Evolutionary conservation across 1,140 invertebrate genomes (phyloP).

Genomic region (Spodoptera litura): DNA sequence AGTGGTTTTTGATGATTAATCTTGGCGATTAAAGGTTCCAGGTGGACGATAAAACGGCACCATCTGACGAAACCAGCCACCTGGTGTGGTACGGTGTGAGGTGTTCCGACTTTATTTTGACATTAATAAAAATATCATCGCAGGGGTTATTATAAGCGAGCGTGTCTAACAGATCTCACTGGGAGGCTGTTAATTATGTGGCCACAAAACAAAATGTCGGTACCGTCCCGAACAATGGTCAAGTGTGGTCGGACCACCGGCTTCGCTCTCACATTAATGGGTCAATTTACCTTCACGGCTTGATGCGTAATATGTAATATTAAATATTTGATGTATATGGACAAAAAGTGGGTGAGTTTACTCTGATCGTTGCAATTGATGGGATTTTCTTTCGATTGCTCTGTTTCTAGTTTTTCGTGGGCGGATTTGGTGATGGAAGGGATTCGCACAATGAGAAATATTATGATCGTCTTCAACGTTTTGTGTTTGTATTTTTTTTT

Average conservation of each 20-base stretch:
- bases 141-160: constrained; percentile 82
- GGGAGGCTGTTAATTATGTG: constrained; percentile 84
- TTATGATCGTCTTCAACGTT: not conserved
- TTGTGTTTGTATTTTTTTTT: not conserved
- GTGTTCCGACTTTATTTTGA: constrained; percentile 79
- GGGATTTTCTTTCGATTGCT: constrained; percentile 16
- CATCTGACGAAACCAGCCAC: not conserved
- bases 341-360: constrained; percentile 31
- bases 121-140: constrained; percentile 86
- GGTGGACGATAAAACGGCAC: not conserved
- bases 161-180: constrained; percentile 83
- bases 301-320: constrained; percentile 60
- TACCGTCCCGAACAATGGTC: constrained; percentile 75
- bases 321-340: constrained; percentile 56
- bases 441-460: not conserved
- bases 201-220: constrained; percentile 80
- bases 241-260: constrained; percentile 79
- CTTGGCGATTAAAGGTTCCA: not conserved
- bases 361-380: constrained; percentile 11
- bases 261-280: constrained; percentile 51
- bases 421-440: no score
- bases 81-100: constrained; percentile 65
- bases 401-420: not conserved
- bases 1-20: not conserved
- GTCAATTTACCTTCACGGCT: constrained; percentile 61